Percentiles rank a stretch among this genome's conserved stretches.
phyloP scores from a whole-genome alignment of 2,888 invertebrate species.

The Trachelus troglodyta region DNA sequence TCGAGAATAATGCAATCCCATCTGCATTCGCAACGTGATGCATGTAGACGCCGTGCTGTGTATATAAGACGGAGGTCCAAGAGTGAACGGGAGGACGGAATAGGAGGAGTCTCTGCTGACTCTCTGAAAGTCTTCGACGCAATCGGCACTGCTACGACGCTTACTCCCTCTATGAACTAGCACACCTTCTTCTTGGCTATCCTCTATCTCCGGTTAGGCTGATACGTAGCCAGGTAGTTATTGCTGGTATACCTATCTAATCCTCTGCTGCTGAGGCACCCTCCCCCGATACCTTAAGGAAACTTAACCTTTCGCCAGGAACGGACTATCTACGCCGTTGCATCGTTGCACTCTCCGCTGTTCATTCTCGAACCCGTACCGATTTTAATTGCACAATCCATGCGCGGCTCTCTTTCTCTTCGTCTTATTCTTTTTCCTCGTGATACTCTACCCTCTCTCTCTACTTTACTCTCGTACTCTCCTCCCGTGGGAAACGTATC shows the following conservation, averaged over 20 bases:
- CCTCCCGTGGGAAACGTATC: slow-evolving; percentile 36
- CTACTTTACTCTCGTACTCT: slow-evolving; percentile 1
- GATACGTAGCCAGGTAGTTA: background rate
- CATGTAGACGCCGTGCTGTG: slow-evolving; percentile 9
- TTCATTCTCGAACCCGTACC: background rate
- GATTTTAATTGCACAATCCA: slow-evolving; percentile 23
- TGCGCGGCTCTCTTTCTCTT: background rate
- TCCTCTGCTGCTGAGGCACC: background rate
- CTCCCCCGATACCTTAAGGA: background rate
- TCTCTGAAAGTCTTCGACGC: slow-evolving; percentile 19
- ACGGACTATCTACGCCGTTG: background rate
- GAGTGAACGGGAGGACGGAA: slow-evolving; percentile 18
- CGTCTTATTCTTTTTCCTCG: background rate
- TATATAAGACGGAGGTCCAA: slow-evolving; percentile 11
- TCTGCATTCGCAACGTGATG: slow-evolving; percentile 28
- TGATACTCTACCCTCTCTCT: slow-evolving; percentile 5
- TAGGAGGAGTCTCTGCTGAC: slow-evolving; percentile 26
- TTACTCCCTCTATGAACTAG: slow-evolving; percentile 3
- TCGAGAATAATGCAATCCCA: slow-evolving; percentile 35
- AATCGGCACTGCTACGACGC: slow-evolving; percentile 18
- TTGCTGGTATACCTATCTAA: background rate
- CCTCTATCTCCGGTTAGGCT: background rate
- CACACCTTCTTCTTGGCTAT: slow-evolving; percentile 30
- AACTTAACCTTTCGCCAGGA: background rate
- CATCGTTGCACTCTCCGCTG: background rate